Base-by-base conservation (phyloP, 2,888 invertebrate species). In the Halocaridina rubra region DNA sequence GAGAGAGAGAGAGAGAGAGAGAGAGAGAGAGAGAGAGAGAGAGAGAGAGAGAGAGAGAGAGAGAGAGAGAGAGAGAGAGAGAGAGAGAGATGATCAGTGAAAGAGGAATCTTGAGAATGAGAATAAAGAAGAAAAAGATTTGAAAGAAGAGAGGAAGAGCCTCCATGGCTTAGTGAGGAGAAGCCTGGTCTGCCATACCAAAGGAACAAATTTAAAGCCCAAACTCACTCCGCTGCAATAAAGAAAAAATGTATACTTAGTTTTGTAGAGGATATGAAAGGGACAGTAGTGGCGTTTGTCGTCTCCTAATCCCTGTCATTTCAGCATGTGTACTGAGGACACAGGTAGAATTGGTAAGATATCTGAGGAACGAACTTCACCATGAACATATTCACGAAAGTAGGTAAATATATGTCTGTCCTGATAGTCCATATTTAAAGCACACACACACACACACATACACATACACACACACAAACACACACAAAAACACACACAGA, bases 381-480 rank as follows among this genome's bases (percentile, higher is more conserved):
- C n/a, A n/a, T n/a, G n/a, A n/a, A n/a, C n/a, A n/a, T n/a, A n/a
- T n/a, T n/a, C n/a, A n/a, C n/a, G n/a, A n/a, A n/a, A n/a, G n/a
- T n/a, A n/a, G n/a, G n/a, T n/a, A n/a, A n/a, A n/a, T n/a, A n/a
- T n/a, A n/a, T n/a, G n/a, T n/a, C n/a, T n/a, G n/a, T n/a, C n/a
- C n/a, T n/a, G n/a, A n/a, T n/a, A n/a, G n/a, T n/a, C n/a, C n/a
- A n/a, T n/a, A 10, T 5, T 10, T 59, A 5, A 7, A 29, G 5
- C 16, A 74, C 22, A 39, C 3, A 74, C 8, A 39, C 7, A 74
- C 5, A n/a, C 10, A 57, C 10, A 75, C 75, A 75, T 57, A 75
- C 75, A 75, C 75, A 75, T 57, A 75, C 75, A 75, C 75, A 75
- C 75, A 75, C 75, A 75, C 75, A 75, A 46, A 75, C 75, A 46